These are phyloP conservation scores for Mylabris sibirica DNA, from an alignment of 2,888 invertebrate genomes.

Conservation along the genomic window DNA sequence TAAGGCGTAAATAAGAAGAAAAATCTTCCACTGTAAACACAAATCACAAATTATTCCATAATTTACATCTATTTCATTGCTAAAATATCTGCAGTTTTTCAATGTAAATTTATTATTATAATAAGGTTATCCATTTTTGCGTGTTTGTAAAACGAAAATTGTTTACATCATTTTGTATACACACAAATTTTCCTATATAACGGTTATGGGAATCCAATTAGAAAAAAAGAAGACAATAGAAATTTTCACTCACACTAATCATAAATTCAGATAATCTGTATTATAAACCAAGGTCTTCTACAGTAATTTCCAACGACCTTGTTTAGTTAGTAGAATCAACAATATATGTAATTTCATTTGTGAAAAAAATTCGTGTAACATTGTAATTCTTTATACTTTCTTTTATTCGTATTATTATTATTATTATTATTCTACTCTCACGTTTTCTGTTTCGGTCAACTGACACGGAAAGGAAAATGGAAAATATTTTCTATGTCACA, in stretches of 20 bases:
- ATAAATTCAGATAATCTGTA: conserved; percentile 1
- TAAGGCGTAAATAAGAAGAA: too few species aligned
- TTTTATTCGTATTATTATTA: too few species aligned
- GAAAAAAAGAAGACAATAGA: background rate
- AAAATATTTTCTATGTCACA: background rate
- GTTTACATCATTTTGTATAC: background rate
- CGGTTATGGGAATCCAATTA: background rate
- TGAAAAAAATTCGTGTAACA: background rate
- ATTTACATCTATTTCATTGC: too few species aligned
- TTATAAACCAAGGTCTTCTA: background rate
- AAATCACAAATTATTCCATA: too few species aligned
- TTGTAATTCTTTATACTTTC: background rate
- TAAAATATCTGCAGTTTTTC: too few species aligned
- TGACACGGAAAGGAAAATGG: background rate
- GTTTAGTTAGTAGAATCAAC: background rate
- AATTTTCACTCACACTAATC: conserved; percentile 1
- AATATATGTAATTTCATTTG: background rate
- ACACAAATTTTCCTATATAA: background rate
- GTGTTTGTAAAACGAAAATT: too few species aligned
- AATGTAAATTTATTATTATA: too few species aligned
- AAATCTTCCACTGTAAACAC: too few species aligned
- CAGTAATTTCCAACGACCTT: conserved; percentile 7
- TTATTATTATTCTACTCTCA: background rate
- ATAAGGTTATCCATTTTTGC: too few species aligned
- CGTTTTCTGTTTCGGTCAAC: conserved; percentile 1